phyloP scores from a whole-genome alignment of 2,888 invertebrate genomes.

The Phengaris alcon region DNA sequence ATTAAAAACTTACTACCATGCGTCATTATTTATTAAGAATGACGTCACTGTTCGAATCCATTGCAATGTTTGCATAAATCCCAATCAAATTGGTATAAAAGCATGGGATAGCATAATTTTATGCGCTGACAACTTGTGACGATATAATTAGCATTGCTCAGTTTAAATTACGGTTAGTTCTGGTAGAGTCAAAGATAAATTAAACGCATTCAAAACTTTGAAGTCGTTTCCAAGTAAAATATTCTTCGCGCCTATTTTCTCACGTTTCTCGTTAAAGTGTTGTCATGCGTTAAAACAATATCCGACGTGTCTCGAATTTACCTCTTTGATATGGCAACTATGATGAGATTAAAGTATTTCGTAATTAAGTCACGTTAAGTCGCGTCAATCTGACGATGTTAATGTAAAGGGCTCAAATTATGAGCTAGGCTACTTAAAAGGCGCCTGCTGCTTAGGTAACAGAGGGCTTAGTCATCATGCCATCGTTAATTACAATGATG shows the following conservation, averaged over 20 bases:
- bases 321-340: constrained; percentile 56
- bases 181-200: constrained; percentile 7
- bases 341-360: constrained; percentile 29
- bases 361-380: constrained; percentile 24
- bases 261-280: constrained; percentile 64
- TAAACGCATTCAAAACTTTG: constrained; percentile 16
- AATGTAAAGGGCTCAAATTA: background rate
- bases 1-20: too few relatives aligned
- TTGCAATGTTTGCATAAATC: background rate
- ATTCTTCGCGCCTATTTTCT: constrained; percentile 30
- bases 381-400: background rate
- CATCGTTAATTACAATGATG: too few relatives aligned
- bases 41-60: background rate
- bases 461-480: too few relatives aligned
- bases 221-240: constrained; percentile 20
- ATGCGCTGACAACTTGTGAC: background rate
- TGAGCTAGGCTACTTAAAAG: background rate
- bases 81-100: background rate
- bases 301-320: constrained; percentile 60
- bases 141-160: background rate
- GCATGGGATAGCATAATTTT: background rate
- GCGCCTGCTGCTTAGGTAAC: too few relatives aligned
- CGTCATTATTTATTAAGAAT: too few relatives aligned
- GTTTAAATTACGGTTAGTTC: constrained; percentile 6
- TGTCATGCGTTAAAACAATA: constrained; percentile 73